These are phyloP conservation scores for Brienomyrus longianalis DNA, from an alignment of 2,113 vertebrate genomes.

Conservation along the genomic window DNA sequence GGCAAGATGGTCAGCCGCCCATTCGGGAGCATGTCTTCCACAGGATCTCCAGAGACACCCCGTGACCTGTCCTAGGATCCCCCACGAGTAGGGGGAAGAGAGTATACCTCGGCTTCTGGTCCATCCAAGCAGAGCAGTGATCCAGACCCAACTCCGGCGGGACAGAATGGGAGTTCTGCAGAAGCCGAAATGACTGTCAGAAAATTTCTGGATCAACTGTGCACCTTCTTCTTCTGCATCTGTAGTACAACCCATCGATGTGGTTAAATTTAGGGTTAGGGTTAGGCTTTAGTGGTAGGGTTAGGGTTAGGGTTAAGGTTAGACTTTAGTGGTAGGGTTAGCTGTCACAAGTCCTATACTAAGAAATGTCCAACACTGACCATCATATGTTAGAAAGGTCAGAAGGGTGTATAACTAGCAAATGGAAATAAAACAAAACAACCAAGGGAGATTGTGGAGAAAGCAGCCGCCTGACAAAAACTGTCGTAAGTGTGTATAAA, in stretches of 20 bases:
- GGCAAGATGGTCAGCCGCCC: constrained; percentile 51
- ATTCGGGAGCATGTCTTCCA: constrained; percentile 45
- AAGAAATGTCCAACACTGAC: not conserved
- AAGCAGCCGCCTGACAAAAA: not conserved
- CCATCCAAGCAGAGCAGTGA: constrained; percentile 63
- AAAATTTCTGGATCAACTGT: constrained; percentile 27
- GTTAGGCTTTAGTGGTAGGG: not conserved
- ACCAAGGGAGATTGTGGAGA: not conserved
- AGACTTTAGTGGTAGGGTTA: not conserved
- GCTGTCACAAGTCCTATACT: not conserved
- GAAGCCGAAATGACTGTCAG: constrained; percentile 55
- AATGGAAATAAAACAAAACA: not conserved
- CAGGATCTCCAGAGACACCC: constrained; percentile 40
- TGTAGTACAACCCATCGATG: not conserved
- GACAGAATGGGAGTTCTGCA: constrained; percentile 44
- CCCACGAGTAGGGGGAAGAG: constrained; percentile 91
- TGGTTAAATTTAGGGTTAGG: not conserved
- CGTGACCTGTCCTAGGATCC: constrained; percentile 63
- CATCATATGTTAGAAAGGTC: not conserved
- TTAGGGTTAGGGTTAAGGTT: not conserved
- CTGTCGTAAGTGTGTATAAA: not conserved
- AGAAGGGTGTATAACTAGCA: not conserved
- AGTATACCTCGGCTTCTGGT: constrained; percentile 89
- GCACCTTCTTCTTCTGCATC: constrained; percentile 30
- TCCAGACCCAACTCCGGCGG: constrained; percentile 34